Evolutionary conservation across 2,797 vertebrate genomes (phyloP).

Genomic region (Neopelma chrysocephalum): DNA sequence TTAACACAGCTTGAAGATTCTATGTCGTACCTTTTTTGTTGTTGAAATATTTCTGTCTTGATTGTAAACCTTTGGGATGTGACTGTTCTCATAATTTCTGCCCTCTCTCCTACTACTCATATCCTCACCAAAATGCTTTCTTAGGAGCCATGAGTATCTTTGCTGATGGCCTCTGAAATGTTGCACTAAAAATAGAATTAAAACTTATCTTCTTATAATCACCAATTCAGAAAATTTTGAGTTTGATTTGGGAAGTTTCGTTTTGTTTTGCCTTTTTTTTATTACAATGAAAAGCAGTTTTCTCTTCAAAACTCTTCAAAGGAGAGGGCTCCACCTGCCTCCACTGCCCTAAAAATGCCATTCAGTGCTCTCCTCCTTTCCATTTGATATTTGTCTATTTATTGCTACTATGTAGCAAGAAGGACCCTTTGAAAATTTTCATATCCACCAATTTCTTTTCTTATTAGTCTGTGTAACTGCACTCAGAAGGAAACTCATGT

Average conservation of each 20-base stretch:
- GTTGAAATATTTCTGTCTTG: neutral
- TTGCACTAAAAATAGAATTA: neutral
- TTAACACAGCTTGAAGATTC: neutral
- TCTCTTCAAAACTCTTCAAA: neutral
- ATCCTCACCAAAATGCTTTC: neutral
- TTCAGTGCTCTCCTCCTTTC: neutral
- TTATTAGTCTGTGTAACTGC: neutral
- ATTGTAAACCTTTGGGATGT: neutral
- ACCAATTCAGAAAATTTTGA: neutral
- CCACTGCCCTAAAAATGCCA: neutral
- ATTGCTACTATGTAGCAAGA: neutral
- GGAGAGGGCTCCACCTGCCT: neutral
- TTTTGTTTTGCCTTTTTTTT: neutral
- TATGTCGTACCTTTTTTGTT: neutral
- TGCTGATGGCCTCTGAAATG: neutral
- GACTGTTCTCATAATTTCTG: neutral
- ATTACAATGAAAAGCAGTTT: neutral
- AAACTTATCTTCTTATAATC: neutral
- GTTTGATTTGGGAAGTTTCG: rapidly evolving
- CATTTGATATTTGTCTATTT: neutral
- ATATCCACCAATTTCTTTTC: neutral
- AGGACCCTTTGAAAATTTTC: neutral
- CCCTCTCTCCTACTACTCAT: neutral
- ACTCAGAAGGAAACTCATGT: neutral
- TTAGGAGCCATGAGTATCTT: neutral